These are phyloP conservation scores for Coturnix japonica DNA, from an alignment of 2,113 vertebrate species.

Conservation along the genomic window DNA sequence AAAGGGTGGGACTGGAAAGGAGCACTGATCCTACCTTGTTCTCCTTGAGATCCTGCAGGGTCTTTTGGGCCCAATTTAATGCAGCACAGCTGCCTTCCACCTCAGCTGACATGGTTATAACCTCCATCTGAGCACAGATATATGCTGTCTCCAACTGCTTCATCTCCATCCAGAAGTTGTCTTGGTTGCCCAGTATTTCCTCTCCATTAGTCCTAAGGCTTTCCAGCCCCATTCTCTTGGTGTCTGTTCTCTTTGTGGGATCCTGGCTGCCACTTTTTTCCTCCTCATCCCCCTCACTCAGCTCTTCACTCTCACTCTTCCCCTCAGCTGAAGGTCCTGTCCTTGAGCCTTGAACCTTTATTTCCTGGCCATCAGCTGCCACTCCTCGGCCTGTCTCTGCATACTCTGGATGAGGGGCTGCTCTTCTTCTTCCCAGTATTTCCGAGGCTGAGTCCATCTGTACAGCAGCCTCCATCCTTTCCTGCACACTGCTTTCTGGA, in stretches of 20 bases:
- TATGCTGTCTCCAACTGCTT: neutral
- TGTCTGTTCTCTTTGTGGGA: neutral
- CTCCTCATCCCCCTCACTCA: neutral
- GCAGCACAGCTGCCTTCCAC: conserved; percentile 6
- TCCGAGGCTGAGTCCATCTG: neutral
- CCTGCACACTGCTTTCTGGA: neutral
- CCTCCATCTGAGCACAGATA: conserved; percentile 6
- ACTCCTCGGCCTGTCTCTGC: accelerated
- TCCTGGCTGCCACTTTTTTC: neutral
- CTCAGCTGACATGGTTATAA: conserved; percentile 13
- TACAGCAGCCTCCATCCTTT: neutral
- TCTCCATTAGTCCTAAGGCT: neutral
- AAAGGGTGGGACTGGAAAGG: neutral
- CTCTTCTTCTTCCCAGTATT: neutral
- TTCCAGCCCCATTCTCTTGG: neutral
- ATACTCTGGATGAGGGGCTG: neutral
- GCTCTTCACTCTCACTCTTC: neutral
- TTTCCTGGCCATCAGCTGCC: neutral
- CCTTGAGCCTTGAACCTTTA: neutral
- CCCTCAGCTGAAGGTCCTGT: neutral
- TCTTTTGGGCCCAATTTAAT: conserved; percentile 6
- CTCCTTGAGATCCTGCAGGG: neutral
- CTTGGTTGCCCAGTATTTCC: neutral
- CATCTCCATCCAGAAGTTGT: conserved; percentile 16
- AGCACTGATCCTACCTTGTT: conserved; percentile 35